Conservation (phyloP, 1,140 invertebrate species). For the Brachionus calyciflorus region DNA sequence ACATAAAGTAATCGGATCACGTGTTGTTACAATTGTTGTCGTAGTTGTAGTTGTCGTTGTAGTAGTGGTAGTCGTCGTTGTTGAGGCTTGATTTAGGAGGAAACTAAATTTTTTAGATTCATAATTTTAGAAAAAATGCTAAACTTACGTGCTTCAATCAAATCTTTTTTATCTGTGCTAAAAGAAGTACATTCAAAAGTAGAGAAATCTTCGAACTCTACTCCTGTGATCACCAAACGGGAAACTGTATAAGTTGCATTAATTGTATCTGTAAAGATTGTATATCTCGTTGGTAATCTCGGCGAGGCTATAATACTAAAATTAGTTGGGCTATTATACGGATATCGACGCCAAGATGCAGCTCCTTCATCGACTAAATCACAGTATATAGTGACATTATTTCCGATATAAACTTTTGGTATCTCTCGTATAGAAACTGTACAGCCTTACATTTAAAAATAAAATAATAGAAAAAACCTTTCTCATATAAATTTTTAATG, state of each 20-base stretch:
- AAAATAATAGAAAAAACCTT: background rate
- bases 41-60: conserved; percentile 11
- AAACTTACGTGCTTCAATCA: conserved; percentile 24
- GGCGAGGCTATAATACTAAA: background rate
- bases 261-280: background rate
- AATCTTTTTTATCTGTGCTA: background rate
- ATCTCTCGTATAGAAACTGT: background rate
- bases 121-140: background rate
- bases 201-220: conserved; percentile 1
- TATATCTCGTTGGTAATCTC: background rate
- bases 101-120: background rate
- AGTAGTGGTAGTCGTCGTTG: background rate
- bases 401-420: background rate
- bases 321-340: background rate
- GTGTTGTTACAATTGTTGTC: background rate
- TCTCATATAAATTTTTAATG: no score
- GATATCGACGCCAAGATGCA: background rate
- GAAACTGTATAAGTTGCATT: conserved; percentile 27
- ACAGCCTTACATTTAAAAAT: background rate
- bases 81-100: background rate
- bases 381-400: background rate
- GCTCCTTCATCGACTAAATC: conserved; percentile 19
- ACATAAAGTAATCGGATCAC: conserved; percentile 8
- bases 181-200: conserved; percentile 28
- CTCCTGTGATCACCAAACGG: background rate